Evolutionary conservation across 2,888 invertebrate species (phyloP).

Genomic region (Pecten maximus): DNA sequence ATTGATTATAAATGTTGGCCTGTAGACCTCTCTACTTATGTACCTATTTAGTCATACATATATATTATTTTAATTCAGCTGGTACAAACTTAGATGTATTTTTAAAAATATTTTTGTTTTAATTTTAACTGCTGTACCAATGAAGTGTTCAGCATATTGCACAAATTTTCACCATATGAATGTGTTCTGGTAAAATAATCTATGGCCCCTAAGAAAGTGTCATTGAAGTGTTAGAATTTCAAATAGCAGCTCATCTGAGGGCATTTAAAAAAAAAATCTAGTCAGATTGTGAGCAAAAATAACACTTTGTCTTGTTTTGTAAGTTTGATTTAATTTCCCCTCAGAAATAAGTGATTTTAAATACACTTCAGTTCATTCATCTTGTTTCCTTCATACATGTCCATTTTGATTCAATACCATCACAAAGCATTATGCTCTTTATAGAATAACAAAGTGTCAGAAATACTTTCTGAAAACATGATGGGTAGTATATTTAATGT

Average conservation of each 20-base stretch:
- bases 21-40: too few relatives aligned
- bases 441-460: neutral
- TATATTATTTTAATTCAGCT: neutral
- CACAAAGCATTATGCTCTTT: too few relatives aligned
- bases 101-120: neutral
- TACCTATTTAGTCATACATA: too few relatives aligned
- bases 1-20: too few relatives aligned
- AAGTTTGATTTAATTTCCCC: neutral
- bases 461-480: neutral
- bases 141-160: neutral
- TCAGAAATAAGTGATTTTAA: too few relatives aligned
- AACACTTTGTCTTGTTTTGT: neutral
- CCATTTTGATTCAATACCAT: too few relatives aligned
- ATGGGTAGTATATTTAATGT: neutral
- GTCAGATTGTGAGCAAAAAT: neutral
- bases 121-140: neutral
- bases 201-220: neutral
- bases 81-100: neutral
- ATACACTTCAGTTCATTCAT: too few relatives aligned
- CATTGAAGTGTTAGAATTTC: neutral
- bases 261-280: neutral
- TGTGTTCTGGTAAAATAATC: neutral
- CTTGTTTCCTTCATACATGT: too few relatives aligned
- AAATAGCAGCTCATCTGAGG: too few relatives aligned
- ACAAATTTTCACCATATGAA: neutral